A percentile compares a stretch with the other conserved stretches of the same genome.
Evolutionary conservation across 1,140 invertebrate species (phyloP).

Genomic region (Glomeris maerens): DNA sequence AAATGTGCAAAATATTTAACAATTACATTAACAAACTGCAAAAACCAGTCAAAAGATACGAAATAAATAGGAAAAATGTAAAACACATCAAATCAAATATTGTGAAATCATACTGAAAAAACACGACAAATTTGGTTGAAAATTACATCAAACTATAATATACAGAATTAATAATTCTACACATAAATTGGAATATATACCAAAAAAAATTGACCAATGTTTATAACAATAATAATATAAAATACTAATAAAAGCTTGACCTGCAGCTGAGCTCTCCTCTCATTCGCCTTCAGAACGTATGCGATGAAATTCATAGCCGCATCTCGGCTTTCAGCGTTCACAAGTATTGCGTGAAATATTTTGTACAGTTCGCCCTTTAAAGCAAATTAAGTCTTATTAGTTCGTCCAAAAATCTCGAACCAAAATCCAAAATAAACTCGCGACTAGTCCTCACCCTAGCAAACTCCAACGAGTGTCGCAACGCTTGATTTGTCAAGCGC

Average conservation of each 20-base stretch:
- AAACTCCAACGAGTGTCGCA: slow-evolving; percentile 28
- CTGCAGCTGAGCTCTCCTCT: slow-evolving; percentile 69
- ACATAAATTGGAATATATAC: no score
- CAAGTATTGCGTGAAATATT: slow-evolving; percentile 66
- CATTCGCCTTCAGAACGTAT: slow-evolving; percentile 58
- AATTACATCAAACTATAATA: no score
- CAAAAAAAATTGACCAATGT: slow-evolving; percentile 12
- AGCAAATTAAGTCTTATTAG: slow-evolving; percentile 17
- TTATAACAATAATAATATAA: not conserved
- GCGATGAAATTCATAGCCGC: slow-evolving; percentile 61
- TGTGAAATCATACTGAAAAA: no score
- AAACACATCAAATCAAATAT: no score
- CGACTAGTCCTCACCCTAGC: slow-evolving; percentile 25
- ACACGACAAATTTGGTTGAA: no score
- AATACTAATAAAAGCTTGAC: slow-evolving; percentile 18
- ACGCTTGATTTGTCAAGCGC: slow-evolving; percentile 24
- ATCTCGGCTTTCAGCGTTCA: slow-evolving; percentile 60
- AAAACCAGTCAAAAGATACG: no score
- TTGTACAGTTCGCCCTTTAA: slow-evolving; percentile 51
- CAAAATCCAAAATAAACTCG: slow-evolving; percentile 2
- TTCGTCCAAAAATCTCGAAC: slow-evolving; percentile 3
- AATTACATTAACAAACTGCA: no score
- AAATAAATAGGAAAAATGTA: no score
- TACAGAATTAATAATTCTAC: no score
- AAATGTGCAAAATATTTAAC: no score